These are phyloP conservation scores for Brachypodius melanocephalos DNA, from an alignment of 2,113 vertebrate genomes.

Conservation along the genomic window DNA sequence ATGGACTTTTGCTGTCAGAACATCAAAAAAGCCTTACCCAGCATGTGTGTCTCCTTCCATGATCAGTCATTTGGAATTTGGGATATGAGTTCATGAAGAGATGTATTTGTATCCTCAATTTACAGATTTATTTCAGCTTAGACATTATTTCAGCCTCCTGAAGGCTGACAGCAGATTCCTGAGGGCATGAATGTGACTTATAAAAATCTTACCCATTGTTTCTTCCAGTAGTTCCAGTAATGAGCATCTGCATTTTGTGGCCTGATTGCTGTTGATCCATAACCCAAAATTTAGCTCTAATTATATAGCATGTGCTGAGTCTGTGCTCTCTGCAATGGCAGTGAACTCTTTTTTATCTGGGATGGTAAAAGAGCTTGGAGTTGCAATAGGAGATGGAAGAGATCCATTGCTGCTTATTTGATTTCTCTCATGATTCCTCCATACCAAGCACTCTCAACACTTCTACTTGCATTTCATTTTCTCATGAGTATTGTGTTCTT, in stretches of 20 bases:
- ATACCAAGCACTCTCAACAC: neutral
- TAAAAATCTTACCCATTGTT: neutral
- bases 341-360: neutral
- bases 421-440: neutral
- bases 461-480: neutral
- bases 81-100: neutral
- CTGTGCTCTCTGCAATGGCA: neutral
- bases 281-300: neutral
- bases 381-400: neutral
- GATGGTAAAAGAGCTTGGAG: neutral
- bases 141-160: neutral
- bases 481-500: neutral
- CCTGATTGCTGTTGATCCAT: neutral
- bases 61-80: neutral
- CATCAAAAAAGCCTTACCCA: conserved; percentile 23
- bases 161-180: neutral
- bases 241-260: neutral
- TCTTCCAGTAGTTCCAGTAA: neutral
- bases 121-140: neutral
- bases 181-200: neutral
- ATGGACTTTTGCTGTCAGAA: conserved; percentile 60
- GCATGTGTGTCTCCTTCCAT: neutral
- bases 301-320: neutral
- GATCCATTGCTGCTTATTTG: neutral
- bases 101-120: neutral